Percentiles rank a stretch among this genome's conserved stretches.
These are phyloP conservation scores for Calidris pygmaea DNA, from an alignment of 2,113 vertebrate genomes.

Conservation along the genomic window DNA sequence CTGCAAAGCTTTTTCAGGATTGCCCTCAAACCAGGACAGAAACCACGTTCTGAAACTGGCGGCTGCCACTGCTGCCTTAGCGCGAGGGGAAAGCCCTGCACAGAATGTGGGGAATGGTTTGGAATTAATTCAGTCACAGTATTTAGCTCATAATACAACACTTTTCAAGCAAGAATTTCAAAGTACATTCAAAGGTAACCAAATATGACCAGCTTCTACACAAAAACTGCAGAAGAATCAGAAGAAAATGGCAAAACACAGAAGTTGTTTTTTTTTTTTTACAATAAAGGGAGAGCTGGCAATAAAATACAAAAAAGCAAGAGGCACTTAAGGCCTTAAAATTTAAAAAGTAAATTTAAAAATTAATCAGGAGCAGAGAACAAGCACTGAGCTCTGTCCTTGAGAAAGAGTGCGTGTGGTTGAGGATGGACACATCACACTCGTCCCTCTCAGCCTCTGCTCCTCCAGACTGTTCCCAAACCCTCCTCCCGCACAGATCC, in stretches of 20 bases:
- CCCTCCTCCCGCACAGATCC: neutral
- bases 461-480: neutral
- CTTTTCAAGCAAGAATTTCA: neutral
- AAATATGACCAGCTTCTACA: neutral
- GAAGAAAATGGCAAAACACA: neutral
- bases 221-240: neutral
- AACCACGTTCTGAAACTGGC: neutral
- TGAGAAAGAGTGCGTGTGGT: rapidly evolving
- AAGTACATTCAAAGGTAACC: neutral
- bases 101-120: neutral
- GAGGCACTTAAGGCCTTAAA: neutral
- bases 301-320: neutral
- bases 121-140: neutral
- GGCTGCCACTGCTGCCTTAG: neutral
- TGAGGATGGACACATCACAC: neutral
- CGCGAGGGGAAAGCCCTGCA: neutral
- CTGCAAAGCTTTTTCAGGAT: neutral
- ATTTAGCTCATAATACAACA: neutral
- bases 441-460: neutral
- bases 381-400: neutral
- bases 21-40: neutral
- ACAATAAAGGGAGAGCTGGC: neutral
- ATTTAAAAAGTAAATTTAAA: too few relatives aligned
- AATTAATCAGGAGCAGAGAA: neutral
- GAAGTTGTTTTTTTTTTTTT: neutral